A percentile compares a stretch with the other conserved stretches of the same genome.
phyloP scores from a whole-genome alignment of 2,113 vertebrate species.

The Phalacrocorax aristotelis region DNA sequence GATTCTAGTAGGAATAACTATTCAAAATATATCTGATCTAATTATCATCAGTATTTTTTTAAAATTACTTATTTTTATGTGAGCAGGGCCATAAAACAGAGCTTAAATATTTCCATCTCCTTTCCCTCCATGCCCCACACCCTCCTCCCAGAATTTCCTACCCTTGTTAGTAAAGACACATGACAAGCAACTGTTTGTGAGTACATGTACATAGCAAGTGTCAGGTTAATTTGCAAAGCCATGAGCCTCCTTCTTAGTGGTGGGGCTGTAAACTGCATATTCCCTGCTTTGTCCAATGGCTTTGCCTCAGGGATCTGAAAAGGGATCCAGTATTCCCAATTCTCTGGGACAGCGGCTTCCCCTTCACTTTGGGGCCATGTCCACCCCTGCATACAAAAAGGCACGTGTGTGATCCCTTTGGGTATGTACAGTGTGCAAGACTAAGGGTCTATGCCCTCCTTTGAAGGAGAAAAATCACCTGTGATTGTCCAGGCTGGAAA shows the following conservation, averaged over 20 bases:
- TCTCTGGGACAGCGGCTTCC: not conserved
- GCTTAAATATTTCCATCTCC: not conserved
- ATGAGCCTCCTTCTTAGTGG: not conserved
- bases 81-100: not conserved
- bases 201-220: accelerated
- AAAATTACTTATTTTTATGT: not conserved
- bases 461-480: not conserved
- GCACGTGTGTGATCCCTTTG: not conserved
- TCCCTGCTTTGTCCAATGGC: no score
- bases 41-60: not conserved
- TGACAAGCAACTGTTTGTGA: no score
- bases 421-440: not conserved
- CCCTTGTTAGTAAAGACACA: not conserved
- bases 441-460: no score
- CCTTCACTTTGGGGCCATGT: accelerated
- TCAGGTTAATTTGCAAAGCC: not conserved
- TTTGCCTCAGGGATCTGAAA: not conserved
- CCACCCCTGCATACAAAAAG: no score
- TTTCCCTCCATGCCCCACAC: not conserved
- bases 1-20: not conserved
- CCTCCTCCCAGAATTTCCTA: not conserved
- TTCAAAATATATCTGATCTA: not conserved
- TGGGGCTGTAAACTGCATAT: not conserved
- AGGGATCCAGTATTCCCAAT: not conserved
- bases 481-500: not conserved